Conservation (phyloP, 2,888 invertebrate species). For the Rhorus exstirpatorius region DNA sequence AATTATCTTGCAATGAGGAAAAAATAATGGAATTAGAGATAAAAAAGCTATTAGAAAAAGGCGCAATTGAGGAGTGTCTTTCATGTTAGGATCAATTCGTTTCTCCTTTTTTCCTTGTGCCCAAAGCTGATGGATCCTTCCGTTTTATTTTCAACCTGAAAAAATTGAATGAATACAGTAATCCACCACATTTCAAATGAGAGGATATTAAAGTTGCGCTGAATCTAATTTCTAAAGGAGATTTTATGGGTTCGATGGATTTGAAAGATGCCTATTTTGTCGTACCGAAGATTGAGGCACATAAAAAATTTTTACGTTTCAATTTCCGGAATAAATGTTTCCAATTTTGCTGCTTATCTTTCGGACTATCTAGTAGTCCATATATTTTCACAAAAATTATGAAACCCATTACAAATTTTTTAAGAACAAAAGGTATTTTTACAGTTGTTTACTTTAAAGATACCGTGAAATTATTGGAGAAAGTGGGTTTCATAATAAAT, state of each 20-base stretch:
- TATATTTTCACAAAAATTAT: slow-evolving; percentile 42
- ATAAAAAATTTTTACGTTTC: slow-evolving; percentile 56
- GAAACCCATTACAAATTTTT: slow-evolving; percentile 49
- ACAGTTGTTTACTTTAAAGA: slow-evolving; percentile 40
- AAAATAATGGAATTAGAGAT: slow-evolving; percentile 41
- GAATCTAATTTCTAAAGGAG: slow-evolving; percentile 40
- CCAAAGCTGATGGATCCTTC: slow-evolving; percentile 51
- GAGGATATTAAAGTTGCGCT: slow-evolving; percentile 65
- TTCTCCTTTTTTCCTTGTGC: slow-evolving; percentile 55
- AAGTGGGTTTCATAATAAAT: slow-evolving; percentile 57
- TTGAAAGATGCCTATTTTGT: slow-evolving; percentile 35
- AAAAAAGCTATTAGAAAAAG: slow-evolving; percentile 40
- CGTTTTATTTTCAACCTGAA: slow-evolving; percentile 67
- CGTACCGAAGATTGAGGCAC: slow-evolving; percentile 29
- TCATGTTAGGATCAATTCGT: slow-evolving; percentile 26
- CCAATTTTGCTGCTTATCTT: slow-evolving; percentile 51
- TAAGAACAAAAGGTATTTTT: slow-evolving; percentile 38
- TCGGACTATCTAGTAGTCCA: slow-evolving; percentile 46
- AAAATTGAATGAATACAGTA: slow-evolving; percentile 59
- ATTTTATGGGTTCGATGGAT: slow-evolving; percentile 31
- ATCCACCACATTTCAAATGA: slow-evolving; percentile 66
- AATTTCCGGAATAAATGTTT: slow-evolving; percentile 46
- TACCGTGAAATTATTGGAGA: slow-evolving; percentile 40
- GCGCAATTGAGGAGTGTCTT: slow-evolving; percentile 46
- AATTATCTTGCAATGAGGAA: slow-evolving; percentile 27